Conservation (phyloP, 2,888 invertebrate species). For the Mimas tiliae region DNA sequence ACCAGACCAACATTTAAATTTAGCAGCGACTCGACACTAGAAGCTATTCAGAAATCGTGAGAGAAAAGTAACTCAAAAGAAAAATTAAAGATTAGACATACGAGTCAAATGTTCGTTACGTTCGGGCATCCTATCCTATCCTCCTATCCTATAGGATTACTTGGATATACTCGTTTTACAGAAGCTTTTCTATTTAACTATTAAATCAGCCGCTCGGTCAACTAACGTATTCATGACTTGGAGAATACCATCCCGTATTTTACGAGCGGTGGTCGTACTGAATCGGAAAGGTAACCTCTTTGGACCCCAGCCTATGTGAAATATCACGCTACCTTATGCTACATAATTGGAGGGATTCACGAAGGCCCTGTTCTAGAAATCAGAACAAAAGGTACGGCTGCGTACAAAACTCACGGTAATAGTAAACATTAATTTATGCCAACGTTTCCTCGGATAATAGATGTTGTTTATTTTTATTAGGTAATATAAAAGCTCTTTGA, state of each 20-base stretch:
- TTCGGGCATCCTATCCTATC: no score
- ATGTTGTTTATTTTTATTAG: slow-evolving; percentile 22
- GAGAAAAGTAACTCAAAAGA: slow-evolving; percentile 11
- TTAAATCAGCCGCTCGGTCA: slow-evolving; percentile 68
- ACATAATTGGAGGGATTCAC: slow-evolving; percentile 61
- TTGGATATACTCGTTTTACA: slow-evolving; percentile 54
- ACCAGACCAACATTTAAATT: slow-evolving; percentile 12
- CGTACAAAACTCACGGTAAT: slow-evolving; percentile 25
- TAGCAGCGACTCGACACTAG: slow-evolving; percentile 2
- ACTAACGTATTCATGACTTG: slow-evolving; percentile 81
- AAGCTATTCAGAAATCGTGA: neutral
- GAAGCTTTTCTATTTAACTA: slow-evolving; percentile 73
- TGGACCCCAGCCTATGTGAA: slow-evolving; percentile 63
- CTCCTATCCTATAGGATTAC: slow-evolving; percentile 34
- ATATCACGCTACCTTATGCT: slow-evolving; percentile 67
- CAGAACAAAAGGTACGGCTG: slow-evolving; percentile 18
- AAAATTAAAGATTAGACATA: neutral
- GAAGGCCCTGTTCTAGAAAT: slow-evolving; percentile 33
- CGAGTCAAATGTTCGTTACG: slow-evolving; percentile 10
- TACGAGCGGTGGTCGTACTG: slow-evolving; percentile 74
- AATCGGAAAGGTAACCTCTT: slow-evolving; percentile 77
- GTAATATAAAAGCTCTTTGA: slow-evolving; percentile 19
- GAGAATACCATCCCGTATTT: slow-evolving; percentile 73
- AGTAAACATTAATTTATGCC: slow-evolving; percentile 22
- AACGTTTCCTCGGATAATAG: slow-evolving; percentile 21